These are phyloP conservation scores for Megamerina dolium DNA, from an alignment of 2,888 invertebrate genomes.

Conservation along the genomic window DNA sequence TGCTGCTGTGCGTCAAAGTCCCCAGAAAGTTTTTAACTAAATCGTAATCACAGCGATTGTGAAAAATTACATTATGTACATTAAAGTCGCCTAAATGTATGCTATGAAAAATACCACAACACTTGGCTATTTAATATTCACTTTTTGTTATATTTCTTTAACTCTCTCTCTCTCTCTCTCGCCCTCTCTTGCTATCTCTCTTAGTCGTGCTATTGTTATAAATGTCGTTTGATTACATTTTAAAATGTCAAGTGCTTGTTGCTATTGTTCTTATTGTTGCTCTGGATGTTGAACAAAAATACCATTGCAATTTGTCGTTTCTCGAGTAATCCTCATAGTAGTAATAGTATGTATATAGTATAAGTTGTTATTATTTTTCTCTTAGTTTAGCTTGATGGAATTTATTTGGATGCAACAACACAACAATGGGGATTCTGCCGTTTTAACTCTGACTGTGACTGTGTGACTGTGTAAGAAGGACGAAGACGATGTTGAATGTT, in stretches of 20 bases:
- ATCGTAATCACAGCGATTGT: slow-evolving; percentile 12
- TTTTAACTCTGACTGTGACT: background rate
- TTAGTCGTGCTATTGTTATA: slow-evolving; percentile 16
- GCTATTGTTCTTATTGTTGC: slow-evolving; percentile 11
- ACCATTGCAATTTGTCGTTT: too few relatives aligned
- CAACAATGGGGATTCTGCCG: slow-evolving; percentile 12
- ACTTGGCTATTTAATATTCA: slow-evolving; percentile 9
- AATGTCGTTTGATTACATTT: slow-evolving; percentile 34
- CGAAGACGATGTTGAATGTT: background rate
- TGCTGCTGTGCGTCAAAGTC: slow-evolving; percentile 19
- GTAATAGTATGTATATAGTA: too few relatives aligned
- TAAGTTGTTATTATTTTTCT: too few relatives aligned
- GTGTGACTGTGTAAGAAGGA: slow-evolving; percentile 8
- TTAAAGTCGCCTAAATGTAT: slow-evolving; percentile 21
- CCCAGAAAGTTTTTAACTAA: slow-evolving; percentile 4
- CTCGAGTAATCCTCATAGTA: too few relatives aligned
- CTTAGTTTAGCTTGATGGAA: too few relatives aligned
- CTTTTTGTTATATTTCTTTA: too few relatives aligned
- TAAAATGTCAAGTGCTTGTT: slow-evolving; percentile 32
- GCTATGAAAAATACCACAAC: slow-evolving; percentile 35
- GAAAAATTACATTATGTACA: background rate
- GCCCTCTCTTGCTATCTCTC: slow-evolving; percentile 18
- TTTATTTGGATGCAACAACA: too few relatives aligned
- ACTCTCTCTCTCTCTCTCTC: too few relatives aligned
- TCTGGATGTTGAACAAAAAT: background rate